A percentile compares a stretch with the other conserved stretches of the same genome.
phyloP scores from a whole-genome alignment of 2,888 invertebrate species.

The Drosophila kanekoi region DNA sequence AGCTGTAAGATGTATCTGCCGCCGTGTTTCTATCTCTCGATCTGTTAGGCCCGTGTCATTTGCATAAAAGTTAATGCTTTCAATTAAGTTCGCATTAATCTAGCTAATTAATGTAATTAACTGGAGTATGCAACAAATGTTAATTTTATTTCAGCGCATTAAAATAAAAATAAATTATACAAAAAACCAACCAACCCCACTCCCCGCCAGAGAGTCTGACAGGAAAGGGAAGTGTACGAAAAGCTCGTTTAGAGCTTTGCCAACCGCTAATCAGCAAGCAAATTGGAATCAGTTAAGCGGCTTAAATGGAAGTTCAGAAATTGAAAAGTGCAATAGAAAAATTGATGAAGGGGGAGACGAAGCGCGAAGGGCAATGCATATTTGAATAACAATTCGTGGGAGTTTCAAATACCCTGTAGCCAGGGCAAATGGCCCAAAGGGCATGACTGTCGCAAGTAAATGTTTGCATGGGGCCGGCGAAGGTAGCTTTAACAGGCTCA shows the following conservation, averaged over 20 bases:
- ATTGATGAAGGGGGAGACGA: neutral
- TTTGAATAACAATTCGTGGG: neutral
- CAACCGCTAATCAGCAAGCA: slow-evolving; percentile 49
- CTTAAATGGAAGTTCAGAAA: slow-evolving; percentile 47
- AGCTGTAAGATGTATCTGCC: no score
- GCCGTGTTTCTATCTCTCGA: no score
- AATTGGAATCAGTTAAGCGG: slow-evolving; percentile 55
- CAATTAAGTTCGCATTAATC: slow-evolving; percentile 29
- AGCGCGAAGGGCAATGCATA: neutral
- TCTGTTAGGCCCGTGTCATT: neutral
- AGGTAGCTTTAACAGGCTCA: no score
- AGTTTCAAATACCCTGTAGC: neutral
- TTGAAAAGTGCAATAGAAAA: slow-evolving; percentile 42
- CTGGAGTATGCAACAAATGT: slow-evolving; percentile 15
- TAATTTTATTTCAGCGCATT: neutral
- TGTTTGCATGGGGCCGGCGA: no score
- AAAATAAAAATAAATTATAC: neutral
- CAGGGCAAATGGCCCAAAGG: no score
- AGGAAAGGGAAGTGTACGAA: slow-evolving; percentile 4
- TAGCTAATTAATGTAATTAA: slow-evolving; percentile 41
- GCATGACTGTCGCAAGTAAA: no score
- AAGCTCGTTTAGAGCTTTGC: slow-evolving; percentile 2
- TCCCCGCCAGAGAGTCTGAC: no score
- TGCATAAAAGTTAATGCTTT: neutral
- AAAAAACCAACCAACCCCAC: neutral